Evolutionary conservation across 2,797 vertebrate species (phyloP).

Genomic region (Petrocephalus schoutedeni): DNA sequence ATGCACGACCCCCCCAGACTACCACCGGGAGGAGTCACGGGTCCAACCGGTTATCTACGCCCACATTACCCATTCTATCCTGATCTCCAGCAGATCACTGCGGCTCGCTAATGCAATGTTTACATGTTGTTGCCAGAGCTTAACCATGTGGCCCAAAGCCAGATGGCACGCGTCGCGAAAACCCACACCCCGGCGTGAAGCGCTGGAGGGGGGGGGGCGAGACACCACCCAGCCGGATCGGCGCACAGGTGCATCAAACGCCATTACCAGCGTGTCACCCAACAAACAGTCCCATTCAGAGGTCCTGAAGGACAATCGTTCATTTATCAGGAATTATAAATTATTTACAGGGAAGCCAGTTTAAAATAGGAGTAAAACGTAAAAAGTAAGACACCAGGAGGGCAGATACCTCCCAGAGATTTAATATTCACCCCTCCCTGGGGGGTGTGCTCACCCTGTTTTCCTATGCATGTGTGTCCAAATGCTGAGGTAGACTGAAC

Average conservation of each 20-base stretch:
- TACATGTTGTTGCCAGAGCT: not conserved
- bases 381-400: not conserved
- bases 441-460: not conserved
- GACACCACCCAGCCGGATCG: not conserved
- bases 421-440: not conserved
- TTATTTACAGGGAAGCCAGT: not conserved
- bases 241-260: not conserved
- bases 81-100: not conserved
- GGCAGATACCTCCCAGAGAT: not conserved
- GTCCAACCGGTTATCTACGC: not conserved
- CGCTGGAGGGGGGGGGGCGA: not conserved
- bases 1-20: not conserved
- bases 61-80: not conserved
- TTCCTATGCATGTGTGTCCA: not conserved
- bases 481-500: not conserved
- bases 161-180: not conserved
- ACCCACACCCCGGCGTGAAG: not conserved
- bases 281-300: not conserved
- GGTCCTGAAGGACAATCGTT: not conserved
- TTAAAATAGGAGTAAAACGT: not conserved
- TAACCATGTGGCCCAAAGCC: not conserved
- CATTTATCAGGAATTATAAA: not conserved
- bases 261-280: not conserved
- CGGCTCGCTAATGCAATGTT: slow-evolving; percentile 7
- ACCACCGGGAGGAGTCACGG: not conserved